A percentile compares a stretch with the other conserved stretches of the same genome.
These are phyloP conservation scores for Malurus alboscapulatus DNA, from an alignment of 2,113 vertebrate species.

Conservation along the genomic window DNA sequence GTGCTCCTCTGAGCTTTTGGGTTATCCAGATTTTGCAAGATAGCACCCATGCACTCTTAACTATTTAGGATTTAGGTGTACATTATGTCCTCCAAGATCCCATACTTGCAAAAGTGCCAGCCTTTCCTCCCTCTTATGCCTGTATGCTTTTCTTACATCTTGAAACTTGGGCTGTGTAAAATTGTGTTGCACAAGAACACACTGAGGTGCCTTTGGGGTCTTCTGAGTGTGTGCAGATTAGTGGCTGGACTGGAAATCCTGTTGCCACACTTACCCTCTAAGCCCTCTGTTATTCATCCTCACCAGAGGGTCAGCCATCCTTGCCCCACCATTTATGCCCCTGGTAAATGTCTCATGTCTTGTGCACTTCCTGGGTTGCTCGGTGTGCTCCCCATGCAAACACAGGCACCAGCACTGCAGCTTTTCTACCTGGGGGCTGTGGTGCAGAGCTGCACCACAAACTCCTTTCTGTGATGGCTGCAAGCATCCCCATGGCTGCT, in stretches of 20 bases:
- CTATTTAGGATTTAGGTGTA: neutral
- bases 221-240: neutral
- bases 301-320: neutral
- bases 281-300: neutral
- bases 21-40: neutral
- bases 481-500: neutral
- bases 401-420: neutral
- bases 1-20: neutral
- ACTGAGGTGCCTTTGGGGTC: neutral
- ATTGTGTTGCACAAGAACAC: rapidly evolving
- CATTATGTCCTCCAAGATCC: neutral
- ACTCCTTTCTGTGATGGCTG: neutral
- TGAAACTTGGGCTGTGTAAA: neutral
- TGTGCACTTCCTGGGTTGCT: neutral
- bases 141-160: neutral
- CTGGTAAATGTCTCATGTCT: rapidly evolving
- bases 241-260: neutral
- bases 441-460: neutral
- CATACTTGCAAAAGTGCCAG: neutral
- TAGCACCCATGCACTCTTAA: neutral
- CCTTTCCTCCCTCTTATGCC: neutral
- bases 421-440: neutral
- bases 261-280: neutral
- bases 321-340: neutral
- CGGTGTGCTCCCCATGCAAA: neutral